phyloP scores from a whole-genome alignment of 2,113 vertebrate species.

The Plestiodon gilberti region DNA sequence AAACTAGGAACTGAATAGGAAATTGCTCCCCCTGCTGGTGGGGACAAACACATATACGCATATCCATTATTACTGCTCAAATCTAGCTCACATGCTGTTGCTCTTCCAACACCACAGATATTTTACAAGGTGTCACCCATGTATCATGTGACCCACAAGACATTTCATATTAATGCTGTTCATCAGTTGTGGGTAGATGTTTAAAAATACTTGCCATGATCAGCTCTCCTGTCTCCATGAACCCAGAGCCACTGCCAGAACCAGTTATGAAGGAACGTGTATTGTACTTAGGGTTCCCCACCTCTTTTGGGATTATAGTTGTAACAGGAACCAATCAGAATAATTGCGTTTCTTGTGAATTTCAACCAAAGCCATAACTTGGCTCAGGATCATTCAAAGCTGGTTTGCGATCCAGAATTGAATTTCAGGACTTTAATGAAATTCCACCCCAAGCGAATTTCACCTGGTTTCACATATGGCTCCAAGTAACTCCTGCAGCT shows the following conservation, averaged over 20 bases:
- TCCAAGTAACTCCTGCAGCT: neutral
- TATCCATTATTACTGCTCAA: too few relatives aligned
- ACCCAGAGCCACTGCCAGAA: neutral
- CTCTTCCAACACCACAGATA: neutral
- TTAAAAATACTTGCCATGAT: neutral
- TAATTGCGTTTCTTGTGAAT: neutral
- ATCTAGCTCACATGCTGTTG: too few relatives aligned
- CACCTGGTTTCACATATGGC: neutral
- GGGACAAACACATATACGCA: too few relatives aligned
- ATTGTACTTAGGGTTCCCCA: neutral
- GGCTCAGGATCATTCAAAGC: neutral
- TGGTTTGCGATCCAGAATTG: neutral
- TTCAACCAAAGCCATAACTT: constrained; percentile 3
- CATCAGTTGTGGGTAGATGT: neutral
- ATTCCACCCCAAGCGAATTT: neutral
- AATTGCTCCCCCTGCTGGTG: too few relatives aligned
- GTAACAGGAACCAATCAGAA: neutral
- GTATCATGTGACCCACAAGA: neutral
- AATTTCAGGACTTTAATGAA: neutral
- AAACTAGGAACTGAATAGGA: too few relatives aligned
- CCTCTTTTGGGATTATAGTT: neutral
- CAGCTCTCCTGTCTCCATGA: neutral
- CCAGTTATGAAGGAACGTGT: neutral
- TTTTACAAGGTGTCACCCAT: neutral
- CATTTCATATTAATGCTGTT: neutral